Percentiles rank a stretch among this genome's conserved stretches.
Evolutionary conservation across 2,888 invertebrate genomes (phyloP).

Genomic region (Cerastis leucographa): DNA sequence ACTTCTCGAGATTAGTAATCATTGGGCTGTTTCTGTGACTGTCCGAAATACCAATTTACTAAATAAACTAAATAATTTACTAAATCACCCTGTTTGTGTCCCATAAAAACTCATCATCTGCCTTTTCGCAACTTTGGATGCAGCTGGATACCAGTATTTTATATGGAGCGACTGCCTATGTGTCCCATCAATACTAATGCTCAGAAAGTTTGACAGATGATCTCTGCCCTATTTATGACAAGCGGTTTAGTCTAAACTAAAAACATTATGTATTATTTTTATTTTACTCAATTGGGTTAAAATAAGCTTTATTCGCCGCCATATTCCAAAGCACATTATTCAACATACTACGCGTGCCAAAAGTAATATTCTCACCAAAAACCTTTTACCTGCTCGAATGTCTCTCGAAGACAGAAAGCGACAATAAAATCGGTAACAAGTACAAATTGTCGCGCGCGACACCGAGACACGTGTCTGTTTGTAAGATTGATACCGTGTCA

Average conservation of each 20-base stretch:
- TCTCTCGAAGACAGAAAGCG: constrained; percentile 33
- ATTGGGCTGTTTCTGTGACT: not conserved
- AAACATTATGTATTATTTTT: not conserved
- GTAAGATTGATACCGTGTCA: constrained; percentile 49
- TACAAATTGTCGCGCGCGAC: constrained; percentile 38
- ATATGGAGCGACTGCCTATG: too few species aligned
- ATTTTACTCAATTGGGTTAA: not conserved
- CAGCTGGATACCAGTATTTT: too few species aligned
- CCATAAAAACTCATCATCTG: not conserved
- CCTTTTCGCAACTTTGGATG: too few species aligned
- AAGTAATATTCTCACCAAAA: constrained; percentile 26
- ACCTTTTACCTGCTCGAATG: constrained; percentile 6
- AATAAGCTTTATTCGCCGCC: not conserved
- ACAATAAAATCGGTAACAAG: constrained; percentile 56
- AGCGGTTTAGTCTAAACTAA: not conserved
- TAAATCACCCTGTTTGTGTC: not conserved
- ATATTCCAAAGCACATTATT: constrained; percentile 19
- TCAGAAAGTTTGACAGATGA: not conserved
- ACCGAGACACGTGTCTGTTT: constrained; percentile 49
- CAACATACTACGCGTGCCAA: not conserved
- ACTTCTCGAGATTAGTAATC: not conserved
- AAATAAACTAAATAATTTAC: not conserved
- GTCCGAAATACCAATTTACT: not conserved
- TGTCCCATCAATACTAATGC: too few species aligned
- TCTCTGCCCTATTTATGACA: not conserved